Evolutionary conservation across 2,113 vertebrate species (phyloP).

Genomic region (Tachuris rubrigastra): DNA sequence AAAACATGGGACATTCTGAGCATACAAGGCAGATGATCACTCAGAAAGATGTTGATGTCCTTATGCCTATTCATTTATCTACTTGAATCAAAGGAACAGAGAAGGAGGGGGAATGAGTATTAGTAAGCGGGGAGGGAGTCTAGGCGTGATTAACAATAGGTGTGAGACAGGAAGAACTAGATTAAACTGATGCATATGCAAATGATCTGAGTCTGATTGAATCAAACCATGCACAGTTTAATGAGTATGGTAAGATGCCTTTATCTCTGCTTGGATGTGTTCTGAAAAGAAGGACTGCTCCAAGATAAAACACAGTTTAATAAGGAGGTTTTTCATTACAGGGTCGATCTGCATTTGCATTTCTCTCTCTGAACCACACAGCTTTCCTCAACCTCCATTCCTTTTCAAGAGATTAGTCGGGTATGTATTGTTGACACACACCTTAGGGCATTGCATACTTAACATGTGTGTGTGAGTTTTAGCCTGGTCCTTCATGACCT

Average conservation of each 20-base stretch:
- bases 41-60: constrained; percentile 74
- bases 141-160: constrained; percentile 79
- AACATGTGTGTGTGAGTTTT: neutral
- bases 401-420: constrained; percentile 54
- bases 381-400: constrained; percentile 39
- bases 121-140: constrained; percentile 17
- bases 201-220: constrained; percentile 78
- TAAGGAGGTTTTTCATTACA: constrained; percentile 78
- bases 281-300: constrained; percentile 71
- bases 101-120: constrained; percentile 27
- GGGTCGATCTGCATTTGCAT: constrained; percentile 71
- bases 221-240: constrained; percentile 78
- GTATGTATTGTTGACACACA: constrained; percentile 57
- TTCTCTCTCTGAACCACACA: constrained; percentile 41
- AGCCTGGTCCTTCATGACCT: neutral
- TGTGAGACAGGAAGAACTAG: constrained; percentile 77
- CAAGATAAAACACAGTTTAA: constrained; percentile 78
- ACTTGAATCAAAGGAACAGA: constrained; percentile 71
- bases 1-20: constrained; percentile 48
- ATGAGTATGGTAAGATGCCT: constrained; percentile 76
- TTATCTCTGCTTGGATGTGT: constrained; percentile 77
- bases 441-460: constrained; percentile 60
- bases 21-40: constrained; percentile 60
- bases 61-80: constrained; percentile 76
- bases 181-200: constrained; percentile 82